Conservation (phyloP, 2,797 vertebrate species). For the Sebastes oblongus region DNA sequence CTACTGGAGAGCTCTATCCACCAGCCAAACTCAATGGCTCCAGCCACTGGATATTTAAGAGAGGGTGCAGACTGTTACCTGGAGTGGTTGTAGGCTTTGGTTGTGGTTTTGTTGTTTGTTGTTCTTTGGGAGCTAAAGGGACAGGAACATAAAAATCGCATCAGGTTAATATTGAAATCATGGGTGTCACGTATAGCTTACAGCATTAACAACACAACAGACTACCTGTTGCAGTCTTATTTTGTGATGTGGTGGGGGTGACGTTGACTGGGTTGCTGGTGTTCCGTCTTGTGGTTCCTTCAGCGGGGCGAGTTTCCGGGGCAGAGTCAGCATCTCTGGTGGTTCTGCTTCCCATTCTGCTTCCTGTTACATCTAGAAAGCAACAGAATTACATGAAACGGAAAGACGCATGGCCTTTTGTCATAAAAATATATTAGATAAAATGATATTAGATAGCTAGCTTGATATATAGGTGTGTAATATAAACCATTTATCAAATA, state of each 20-base stretch:
- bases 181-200: neutral
- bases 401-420: neutral
- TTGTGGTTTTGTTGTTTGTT: neutral
- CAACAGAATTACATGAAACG: neutral
- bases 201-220: neutral
- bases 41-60: conserved; percentile 24
- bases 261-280: neutral
- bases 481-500: too few species aligned
- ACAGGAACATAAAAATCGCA: neutral
- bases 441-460: neutral
- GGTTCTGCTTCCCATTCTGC: neutral
- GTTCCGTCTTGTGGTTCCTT: conserved; percentile 9
- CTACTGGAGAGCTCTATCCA: neutral
- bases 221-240: conserved; percentile 33
- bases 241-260: neutral
- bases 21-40: conserved; percentile 34
- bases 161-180: neutral
- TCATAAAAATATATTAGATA: too few species aligned
- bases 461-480: neutral
- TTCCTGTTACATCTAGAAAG: conserved; percentile 23
- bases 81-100: neutral
- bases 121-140: conserved; percentile 28
- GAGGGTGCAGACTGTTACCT: conserved; percentile 41
- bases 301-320: neutral
- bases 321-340: conserved; percentile 13